Evolutionary conservation across 2,888 invertebrate genomes (phyloP).

Genomic region (Poecilobothrus nobilitatus): DNA sequence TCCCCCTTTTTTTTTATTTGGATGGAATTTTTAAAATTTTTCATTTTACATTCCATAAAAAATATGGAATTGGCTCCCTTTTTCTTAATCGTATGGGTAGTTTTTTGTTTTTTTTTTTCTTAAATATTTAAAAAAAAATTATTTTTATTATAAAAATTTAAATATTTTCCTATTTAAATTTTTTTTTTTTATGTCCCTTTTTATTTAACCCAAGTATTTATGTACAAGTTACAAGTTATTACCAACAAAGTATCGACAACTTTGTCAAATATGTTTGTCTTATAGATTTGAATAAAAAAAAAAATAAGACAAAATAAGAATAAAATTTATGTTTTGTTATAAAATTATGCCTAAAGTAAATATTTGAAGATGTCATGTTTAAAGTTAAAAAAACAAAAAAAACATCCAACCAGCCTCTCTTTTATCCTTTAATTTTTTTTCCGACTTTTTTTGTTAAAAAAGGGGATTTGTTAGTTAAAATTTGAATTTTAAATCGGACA

Average conservation of each 20-base stretch:
- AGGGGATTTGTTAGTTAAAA: too few relatives aligned
- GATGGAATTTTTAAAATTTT: too few relatives aligned
- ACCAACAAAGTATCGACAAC: not conserved
- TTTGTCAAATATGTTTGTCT: conserved; percentile 1
- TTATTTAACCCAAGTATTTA: not conserved
- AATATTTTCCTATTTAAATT: not conserved
- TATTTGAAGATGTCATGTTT: not conserved
- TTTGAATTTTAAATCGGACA: not conserved
- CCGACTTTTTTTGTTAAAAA: too few relatives aligned
- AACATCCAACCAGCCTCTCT: too few relatives aligned
- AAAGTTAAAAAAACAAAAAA: too few relatives aligned
- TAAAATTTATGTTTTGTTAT: not conserved
- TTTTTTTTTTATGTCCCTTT: not conserved
- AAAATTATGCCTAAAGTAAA: conserved; percentile 1
- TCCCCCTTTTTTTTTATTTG: too few relatives aligned
- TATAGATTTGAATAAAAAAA: not conserved
- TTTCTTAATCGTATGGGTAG: not conserved
- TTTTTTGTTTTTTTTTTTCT: not conserved
- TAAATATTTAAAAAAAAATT: not conserved
- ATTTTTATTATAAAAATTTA: not conserved
- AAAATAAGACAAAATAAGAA: not conserved
- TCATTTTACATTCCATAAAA: too few relatives aligned
- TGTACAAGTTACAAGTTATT: not conserved
- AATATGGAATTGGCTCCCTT: not conserved
- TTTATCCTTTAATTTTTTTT: too few relatives aligned